Percentiles rank a stretch among this genome's conserved stretches.
These are phyloP conservation scores for Drosophila mojavensis DNA, from an alignment of 1,140 invertebrate species.

Conservation along the genomic window DNA sequence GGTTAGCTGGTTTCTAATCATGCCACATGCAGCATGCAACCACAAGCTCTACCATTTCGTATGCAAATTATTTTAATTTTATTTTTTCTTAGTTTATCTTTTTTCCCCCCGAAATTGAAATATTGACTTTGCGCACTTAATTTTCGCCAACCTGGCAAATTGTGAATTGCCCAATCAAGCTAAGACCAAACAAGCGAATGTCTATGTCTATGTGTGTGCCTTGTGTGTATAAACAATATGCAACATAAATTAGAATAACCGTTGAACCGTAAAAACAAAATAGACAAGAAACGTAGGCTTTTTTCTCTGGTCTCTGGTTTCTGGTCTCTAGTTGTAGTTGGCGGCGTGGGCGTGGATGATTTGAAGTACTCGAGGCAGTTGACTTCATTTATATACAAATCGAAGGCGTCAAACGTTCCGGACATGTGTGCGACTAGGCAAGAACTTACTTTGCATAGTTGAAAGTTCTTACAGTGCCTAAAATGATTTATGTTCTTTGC, in stretches of 20 bases:
- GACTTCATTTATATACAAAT: slow-evolving; percentile 30
- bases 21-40: slow-evolving; percentile 38
- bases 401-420: slow-evolving; percentile 20
- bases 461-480: slow-evolving; percentile 19
- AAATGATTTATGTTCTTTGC: slow-evolving; percentile 39
- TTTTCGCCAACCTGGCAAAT: slow-evolving; percentile 70
- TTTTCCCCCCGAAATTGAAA: slow-evolving; percentile 64
- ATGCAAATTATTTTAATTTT: slow-evolving; percentile 57
- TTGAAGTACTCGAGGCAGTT: slow-evolving; percentile 40
- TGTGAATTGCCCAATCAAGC: slow-evolving; percentile 73
- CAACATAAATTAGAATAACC: slow-evolving; percentile 78
- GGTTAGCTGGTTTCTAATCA: slow-evolving; percentile 60
- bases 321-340: slow-evolving; percentile 6
- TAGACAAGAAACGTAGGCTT: slow-evolving; percentile 34
- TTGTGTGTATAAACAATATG: slow-evolving; percentile 60
- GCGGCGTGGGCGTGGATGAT: slow-evolving; percentile 43
- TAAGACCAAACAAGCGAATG: slow-evolving; percentile 2
- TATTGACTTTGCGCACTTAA: slow-evolving; percentile 81
- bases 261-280: slow-evolving; percentile 47
- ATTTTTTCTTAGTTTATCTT: slow-evolving; percentile 17
- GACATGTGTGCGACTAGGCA: slow-evolving; percentile 13
- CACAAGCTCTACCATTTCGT: slow-evolving; percentile 29
- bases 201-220: background rate
- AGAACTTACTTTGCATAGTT: slow-evolving; percentile 28
- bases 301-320: background rate